phyloP scores from a whole-genome alignment of 2,113 vertebrate genomes.

The Hucho hucho region DNA sequence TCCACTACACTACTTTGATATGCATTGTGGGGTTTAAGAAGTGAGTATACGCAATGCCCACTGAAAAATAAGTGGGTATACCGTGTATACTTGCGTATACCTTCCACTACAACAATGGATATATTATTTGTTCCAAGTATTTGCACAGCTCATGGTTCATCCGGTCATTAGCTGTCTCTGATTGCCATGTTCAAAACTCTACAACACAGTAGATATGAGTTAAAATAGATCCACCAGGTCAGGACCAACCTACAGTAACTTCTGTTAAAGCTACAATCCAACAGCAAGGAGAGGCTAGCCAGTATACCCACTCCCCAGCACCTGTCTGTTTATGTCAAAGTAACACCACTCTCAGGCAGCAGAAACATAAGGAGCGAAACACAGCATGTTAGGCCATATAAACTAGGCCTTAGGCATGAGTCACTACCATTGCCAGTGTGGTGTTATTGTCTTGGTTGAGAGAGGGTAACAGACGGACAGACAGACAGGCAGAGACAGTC shows the following conservation, averaged over 20 bases:
- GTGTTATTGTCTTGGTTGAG: neutral
- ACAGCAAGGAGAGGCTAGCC: too few relatives aligned
- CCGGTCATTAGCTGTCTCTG: neutral
- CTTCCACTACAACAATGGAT: neutral
- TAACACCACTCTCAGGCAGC: neutral
- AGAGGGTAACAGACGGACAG: neutral
- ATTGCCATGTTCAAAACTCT: slow-evolving; percentile 43
- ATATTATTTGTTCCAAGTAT: neutral
- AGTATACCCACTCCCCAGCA: neutral
- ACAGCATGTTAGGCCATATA: neutral
- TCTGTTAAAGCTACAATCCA: neutral
- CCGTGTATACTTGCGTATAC: neutral
- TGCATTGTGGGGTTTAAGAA: too few relatives aligned
- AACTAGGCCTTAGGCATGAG: neutral
- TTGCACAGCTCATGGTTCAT: neutral
- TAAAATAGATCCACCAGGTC: neutral
- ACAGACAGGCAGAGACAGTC: too few relatives aligned
- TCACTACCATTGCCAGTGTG: neutral
- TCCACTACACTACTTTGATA: too few relatives aligned
- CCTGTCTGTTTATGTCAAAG: neutral
- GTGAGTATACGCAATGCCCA: too few relatives aligned
- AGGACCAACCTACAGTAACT: neutral
- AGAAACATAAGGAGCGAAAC: neutral
- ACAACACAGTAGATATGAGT: neutral
- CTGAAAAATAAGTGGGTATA: too few relatives aligned